Base-by-base conservation (phyloP, 2,888 invertebrate genomes). In the Molorchus minor region DNA sequence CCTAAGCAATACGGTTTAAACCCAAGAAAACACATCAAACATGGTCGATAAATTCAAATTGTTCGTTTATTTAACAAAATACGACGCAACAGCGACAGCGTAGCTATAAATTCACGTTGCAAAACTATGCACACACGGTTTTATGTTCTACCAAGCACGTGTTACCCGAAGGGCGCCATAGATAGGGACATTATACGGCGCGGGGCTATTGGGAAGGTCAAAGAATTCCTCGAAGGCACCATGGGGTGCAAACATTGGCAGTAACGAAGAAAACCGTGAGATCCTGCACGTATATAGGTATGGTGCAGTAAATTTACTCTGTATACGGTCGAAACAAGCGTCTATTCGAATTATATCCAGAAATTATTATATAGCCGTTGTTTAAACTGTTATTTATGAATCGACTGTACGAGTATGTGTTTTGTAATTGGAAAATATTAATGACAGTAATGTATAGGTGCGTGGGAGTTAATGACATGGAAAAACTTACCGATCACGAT, bases 231-330 rank as follows among this genome's bases (percentile, higher is more conserved):
- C 41, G 56, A 58, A 43, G 30, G 35, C 61, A 56, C 61, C 47
- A 53, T 61, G 60, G 67, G 67, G 59, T 56, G 65, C 65, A 60
- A 67, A 64, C 62, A 61, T 62, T 62, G 60, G 53, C 52, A 53
- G 44, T 41, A 54, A 55, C 44, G 56, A 46, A 53, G 57, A 53
- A 52, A 57, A 59, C 55, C 60, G 64, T 61, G 64, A 58, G 57
- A 57, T 44, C 53, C 12, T 54, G n/a, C 36, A 21, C 17, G 15
- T n/a, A n/a, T n/a, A 25, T 52, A 30, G 52, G 30, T 30, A 30
- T 16, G 20, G 40, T 30, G 40, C 25, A 41, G 52, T 49, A 49
- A 38, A 49, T 49, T 38, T 38, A 47, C 12, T 16, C 47, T 40
- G 29, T 40, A 52, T 52, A 40, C 16, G 51, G 51, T 12, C 41